Percentiles rank a stretch among this genome's conserved stretches.
Evolutionary conservation across 2,113 vertebrate species (phyloP).

Genomic region (Acrocephalus arundinaceus): DNA sequence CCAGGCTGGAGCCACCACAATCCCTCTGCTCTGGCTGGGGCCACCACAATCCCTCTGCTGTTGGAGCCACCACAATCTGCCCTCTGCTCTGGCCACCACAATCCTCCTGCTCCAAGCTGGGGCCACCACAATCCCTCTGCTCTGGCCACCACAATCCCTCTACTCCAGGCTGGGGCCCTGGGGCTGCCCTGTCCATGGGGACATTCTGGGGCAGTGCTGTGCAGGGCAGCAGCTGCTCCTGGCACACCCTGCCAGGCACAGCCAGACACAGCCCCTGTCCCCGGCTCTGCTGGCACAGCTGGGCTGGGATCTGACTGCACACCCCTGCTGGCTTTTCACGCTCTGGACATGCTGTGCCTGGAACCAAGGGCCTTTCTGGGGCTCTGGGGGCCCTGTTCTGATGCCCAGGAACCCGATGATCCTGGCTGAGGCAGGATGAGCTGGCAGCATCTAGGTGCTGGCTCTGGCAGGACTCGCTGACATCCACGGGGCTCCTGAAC

Average conservation of each 20-base stretch:
- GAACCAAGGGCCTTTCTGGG: background rate
- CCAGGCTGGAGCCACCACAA: background rate
- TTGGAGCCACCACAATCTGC: background rate
- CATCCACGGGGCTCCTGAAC: background rate
- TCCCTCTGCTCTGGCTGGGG: background rate
- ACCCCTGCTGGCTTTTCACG: background rate
- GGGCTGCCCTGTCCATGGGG: background rate
- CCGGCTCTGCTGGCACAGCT: fast-evolving
- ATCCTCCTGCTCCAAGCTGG: background rate
- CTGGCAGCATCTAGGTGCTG: background rate
- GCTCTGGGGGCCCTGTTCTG: background rate
- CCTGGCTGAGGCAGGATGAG: background rate
- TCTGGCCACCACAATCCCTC: background rate
- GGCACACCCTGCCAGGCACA: background rate
- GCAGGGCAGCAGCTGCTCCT: background rate
- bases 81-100: background rate
- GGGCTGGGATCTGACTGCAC: background rate
- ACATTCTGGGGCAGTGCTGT: fast-evolving
- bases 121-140: background rate
- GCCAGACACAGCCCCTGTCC: background rate
- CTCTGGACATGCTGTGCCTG: background rate
- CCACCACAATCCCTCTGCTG: background rate
- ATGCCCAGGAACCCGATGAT: background rate
- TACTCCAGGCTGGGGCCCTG: background rate
- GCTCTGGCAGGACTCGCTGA: background rate